phyloP scores from a whole-genome alignment of 64 coral and sea anemone species.

The Hydrozoanthus tunicans region DNA sequence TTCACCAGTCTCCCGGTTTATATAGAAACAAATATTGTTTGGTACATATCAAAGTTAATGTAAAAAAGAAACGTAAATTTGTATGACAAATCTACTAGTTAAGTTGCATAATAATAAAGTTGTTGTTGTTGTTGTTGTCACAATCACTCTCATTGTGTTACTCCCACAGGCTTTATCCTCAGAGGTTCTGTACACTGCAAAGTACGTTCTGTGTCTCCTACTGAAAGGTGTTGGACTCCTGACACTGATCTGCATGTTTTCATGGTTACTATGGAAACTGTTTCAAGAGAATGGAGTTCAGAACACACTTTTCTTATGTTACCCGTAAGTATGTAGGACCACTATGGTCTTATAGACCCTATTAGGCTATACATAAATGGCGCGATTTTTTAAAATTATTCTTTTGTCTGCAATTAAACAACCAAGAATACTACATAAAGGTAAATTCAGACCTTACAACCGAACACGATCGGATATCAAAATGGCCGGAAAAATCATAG shows the following conservation, averaged over 20 bases:
- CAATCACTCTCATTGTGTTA: too few species aligned
- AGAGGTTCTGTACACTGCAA: slow-evolving; percentile 79
- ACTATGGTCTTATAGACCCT: too few species aligned
- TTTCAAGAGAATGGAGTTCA: slow-evolving; percentile 87
- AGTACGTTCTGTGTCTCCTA: slow-evolving; percentile 55
- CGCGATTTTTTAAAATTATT: too few species aligned
- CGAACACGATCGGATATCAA: too few species aligned
- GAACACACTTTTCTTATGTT: slow-evolving; percentile 82
- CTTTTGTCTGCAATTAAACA: too few species aligned
- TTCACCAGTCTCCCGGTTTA: too few species aligned
- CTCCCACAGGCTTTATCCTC: slow-evolving; percentile 70
- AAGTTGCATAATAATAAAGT: not conserved
- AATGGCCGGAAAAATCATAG: too few species aligned
- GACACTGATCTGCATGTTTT: slow-evolving; percentile 35
- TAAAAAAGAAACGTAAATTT: too few species aligned
- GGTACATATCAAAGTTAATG: too few species aligned
- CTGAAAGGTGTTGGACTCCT: slow-evolving; percentile 64
- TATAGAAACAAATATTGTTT: too few species aligned
- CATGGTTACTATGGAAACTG: slow-evolving; percentile 88
- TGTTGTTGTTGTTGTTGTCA: not conserved
- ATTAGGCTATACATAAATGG: not conserved
- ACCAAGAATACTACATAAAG: too few species aligned
- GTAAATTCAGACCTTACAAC: too few species aligned
- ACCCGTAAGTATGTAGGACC: slow-evolving; percentile 75
- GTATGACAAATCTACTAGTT: not conserved